phyloP scores from a whole-genome alignment of 2,888 invertebrate genomes.

The Strigamia transsilvanica region DNA sequence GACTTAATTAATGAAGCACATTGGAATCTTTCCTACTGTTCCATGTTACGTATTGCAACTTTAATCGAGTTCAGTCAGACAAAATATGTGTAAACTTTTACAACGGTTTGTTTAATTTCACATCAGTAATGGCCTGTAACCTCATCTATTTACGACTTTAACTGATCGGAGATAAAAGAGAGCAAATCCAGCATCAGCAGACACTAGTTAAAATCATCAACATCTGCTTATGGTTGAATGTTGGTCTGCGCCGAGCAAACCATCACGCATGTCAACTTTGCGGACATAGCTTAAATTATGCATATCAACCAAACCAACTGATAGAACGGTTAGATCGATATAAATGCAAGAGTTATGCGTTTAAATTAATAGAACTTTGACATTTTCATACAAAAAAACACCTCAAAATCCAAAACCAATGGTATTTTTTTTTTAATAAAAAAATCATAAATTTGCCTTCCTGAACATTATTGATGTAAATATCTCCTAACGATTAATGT shows the following conservation, averaged over 20 bases:
- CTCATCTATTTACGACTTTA: conserved; percentile 32
- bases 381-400: background rate
- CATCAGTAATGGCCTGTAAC: conserved; percentile 39
- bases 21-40: background rate
- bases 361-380: conserved; percentile 6
- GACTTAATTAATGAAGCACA: background rate
- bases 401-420: background rate
- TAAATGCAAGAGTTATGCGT: background rate
- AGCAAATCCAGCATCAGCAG: conserved; percentile 46
- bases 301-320: conserved; percentile 11
- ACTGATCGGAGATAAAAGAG: conserved; percentile 44
- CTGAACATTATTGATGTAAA: background rate
- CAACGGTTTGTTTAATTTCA: conserved; percentile 44
- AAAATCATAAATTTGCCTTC: background rate
- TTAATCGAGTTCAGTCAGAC: background rate
- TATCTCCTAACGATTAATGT: background rate
- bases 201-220: conserved; percentile 46
- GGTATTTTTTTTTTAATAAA: background rate
- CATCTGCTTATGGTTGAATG: conserved; percentile 47
- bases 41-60: background rate
- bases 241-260: conserved; percentile 18
- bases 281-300: conserved; percentile 36
- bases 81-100: conserved; percentile 40
- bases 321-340: conserved; percentile 10
- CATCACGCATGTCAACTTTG: conserved; percentile 44